Base-by-base conservation (phyloP, 92 coral and sea anemone genomes). In the Palythoa grandiflora region DNA sequence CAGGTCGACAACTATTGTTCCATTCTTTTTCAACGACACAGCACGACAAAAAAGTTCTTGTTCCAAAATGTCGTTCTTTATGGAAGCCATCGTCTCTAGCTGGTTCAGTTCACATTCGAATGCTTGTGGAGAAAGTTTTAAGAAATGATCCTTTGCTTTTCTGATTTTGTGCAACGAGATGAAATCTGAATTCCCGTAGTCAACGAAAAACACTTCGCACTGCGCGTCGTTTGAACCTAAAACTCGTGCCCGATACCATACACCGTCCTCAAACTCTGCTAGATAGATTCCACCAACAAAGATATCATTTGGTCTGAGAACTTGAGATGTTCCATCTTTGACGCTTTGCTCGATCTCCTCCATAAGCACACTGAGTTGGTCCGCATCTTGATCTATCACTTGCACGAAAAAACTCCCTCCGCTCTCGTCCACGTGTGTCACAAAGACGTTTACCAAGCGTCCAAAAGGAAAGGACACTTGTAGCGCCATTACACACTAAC, bases 221-320 rank as follows among this genome's bases (percentile, higher is more conserved):
- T 70, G 66, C 5, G 65, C 63, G 35, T 88, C 93, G 28, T 84
- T 73, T 0, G 79, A 93, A 75, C 94, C 96, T 84, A 92, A 74
- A 3, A 95, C 92, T 47, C 98, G 94, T n/a, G 95, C 95, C 9
- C 99, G 93, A 68, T 97, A 97, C 99, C 99, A 97, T 10, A 90
- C 91, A 54, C 88, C 93, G 80, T 97, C 99, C 15, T 73, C 94
- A 78, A 89, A 97, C 73, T 93, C 94, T 8, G 95, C 99, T 71
- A 97, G 68, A 78, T 94, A 97, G 79, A 95, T 80, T 51, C 83
- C 77, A 52, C 98, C 98, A 20, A 89, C 89, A 47, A 66, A 47
- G 35, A 95, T 74, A 36, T 97, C 96, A 17, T 90, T 85, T 9
- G 87, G 80, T 71, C 74, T 81, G 3, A 93, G 80, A 13, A 44